A percentile compares a stretch with the other conserved stretches of the same genome.
Conservation (phyloP, 1,140 invertebrate genomes). For the Micrasema longulum region DNA sequence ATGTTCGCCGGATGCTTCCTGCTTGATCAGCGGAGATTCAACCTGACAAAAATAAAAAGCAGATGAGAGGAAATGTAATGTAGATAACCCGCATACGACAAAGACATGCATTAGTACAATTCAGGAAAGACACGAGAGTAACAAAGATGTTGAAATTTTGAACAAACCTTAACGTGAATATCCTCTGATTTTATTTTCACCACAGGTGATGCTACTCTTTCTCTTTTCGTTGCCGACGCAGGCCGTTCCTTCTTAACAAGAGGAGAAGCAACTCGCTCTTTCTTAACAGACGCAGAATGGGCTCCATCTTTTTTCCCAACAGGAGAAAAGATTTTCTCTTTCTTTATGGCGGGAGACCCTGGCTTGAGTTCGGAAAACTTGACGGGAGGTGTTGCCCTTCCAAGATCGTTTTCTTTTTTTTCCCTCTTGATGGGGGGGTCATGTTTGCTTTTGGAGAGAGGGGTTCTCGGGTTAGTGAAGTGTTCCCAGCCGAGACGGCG, state of each 20-base stretch:
- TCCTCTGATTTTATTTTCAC: constrained; percentile 6
- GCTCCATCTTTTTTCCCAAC: neutral
- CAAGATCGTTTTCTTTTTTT: neutral
- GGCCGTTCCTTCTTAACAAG: neutral
- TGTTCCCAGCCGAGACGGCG: constrained; percentile 68
- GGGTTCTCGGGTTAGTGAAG: neutral
- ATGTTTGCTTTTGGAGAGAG: neutral
- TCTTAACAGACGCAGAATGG: neutral
- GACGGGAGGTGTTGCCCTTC: neutral
- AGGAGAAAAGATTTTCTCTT: neutral
- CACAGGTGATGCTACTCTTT: neutral
- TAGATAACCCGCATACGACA: no score
- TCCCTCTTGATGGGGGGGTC: constrained; percentile 1
- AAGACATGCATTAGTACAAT: no score
- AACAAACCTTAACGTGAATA: constrained; percentile 19
- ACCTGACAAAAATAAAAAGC: neutral
- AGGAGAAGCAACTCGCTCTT: neutral
- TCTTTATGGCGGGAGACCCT: neutral
- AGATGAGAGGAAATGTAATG: no score
- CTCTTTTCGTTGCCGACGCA: neutral
- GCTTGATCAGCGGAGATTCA: constrained; percentile 8
- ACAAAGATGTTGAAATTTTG: no score
- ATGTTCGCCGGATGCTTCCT: neutral
- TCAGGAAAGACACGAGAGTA: no score
- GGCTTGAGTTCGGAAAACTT: no score